Conservation (phyloP, 2,888 invertebrate genomes). For the Phorcus lineatus region DNA sequence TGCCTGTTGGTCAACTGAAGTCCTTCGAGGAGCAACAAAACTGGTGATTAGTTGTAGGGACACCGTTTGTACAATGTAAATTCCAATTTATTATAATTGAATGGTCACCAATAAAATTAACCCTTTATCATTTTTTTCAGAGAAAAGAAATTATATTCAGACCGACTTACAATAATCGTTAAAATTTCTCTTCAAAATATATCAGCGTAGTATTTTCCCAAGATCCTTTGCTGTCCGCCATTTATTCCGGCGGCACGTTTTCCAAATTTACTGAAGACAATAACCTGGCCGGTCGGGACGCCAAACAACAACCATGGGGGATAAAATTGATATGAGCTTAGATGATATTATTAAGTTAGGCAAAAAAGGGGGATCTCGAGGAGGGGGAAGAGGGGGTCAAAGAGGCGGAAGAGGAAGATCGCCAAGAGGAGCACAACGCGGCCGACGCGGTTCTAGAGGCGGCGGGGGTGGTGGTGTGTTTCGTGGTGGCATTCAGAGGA, state of each 20-base stretch:
- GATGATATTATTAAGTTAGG: slow-evolving; percentile 93
- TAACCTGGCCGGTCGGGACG: slow-evolving; percentile 34
- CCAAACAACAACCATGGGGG: slow-evolving; percentile 83
- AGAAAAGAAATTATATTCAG: too few relatives aligned
- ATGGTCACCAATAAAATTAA: too few relatives aligned
- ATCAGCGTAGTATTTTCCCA: slow-evolving; percentile 21
- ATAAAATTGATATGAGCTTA: slow-evolving; percentile 97
- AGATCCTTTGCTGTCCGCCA: slow-evolving; percentile 44
- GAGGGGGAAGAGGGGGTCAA: slow-evolving; percentile 77
- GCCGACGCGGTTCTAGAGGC: slow-evolving; percentile 73
- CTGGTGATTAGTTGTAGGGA: too few relatives aligned
- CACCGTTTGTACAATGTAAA: too few relatives aligned
- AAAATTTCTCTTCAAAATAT: too few relatives aligned
- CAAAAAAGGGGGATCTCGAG: slow-evolving; percentile 82
- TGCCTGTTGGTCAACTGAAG: too few relatives aligned
- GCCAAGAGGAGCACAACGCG: slow-evolving; percentile 66
- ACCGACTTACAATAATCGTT: too few relatives aligned
- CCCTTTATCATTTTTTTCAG: too few relatives aligned
- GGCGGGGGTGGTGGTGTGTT: slow-evolving; percentile 73
- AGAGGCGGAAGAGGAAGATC: slow-evolving; percentile 70
- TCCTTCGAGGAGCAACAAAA: too few relatives aligned
- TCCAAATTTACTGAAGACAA: not conserved
- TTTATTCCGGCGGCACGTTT: slow-evolving; percentile 30
- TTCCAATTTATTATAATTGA: too few relatives aligned
- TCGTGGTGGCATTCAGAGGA: slow-evolving; percentile 70